Conservation (phyloP, 2,113 vertebrate species). For the Prionailurus bengalensis region DNA sequence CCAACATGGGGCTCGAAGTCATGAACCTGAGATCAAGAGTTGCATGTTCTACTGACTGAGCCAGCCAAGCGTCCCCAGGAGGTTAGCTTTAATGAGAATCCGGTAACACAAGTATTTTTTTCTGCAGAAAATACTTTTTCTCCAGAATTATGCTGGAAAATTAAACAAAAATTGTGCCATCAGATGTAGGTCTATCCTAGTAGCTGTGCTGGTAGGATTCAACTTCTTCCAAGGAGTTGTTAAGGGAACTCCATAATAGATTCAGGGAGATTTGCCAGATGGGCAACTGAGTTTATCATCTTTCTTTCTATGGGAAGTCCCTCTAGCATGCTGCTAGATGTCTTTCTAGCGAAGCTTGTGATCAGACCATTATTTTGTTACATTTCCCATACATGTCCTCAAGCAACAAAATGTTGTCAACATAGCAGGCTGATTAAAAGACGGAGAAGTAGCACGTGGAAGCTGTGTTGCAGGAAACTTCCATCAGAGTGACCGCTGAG, state of each 20-base stretch:
- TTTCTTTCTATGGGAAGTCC: not conserved
- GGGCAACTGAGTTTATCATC: slow-evolving; percentile 6
- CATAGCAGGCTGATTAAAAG: not conserved
- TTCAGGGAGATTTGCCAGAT: not conserved
- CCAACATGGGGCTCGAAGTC: not conserved
- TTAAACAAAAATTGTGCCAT: not conserved
- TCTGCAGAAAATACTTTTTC: slow-evolving; percentile 48
- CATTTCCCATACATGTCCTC: slow-evolving; percentile 36
- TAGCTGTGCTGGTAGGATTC: not conserved
- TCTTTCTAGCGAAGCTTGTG: slow-evolving; percentile 37
- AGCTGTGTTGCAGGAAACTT: not conserved
- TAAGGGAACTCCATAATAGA: not conserved
- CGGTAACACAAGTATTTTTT: slow-evolving; percentile 50
- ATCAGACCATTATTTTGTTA: slow-evolving; percentile 53
- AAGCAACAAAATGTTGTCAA: slow-evolving; percentile 31
- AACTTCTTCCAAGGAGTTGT: not conserved
- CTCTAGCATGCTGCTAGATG: not conserved
- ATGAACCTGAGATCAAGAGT: not conserved
- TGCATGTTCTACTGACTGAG: not conserved
- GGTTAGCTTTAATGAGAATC: slow-evolving; percentile 41
- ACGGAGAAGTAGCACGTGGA: not conserved
- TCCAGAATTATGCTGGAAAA: not conserved
- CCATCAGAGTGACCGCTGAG: not conserved
- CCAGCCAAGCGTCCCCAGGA: not conserved
- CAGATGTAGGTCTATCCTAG: not conserved